Conservation (phyloP, 2,888 invertebrate species). For the Brachynemurus nebulosus region DNA sequence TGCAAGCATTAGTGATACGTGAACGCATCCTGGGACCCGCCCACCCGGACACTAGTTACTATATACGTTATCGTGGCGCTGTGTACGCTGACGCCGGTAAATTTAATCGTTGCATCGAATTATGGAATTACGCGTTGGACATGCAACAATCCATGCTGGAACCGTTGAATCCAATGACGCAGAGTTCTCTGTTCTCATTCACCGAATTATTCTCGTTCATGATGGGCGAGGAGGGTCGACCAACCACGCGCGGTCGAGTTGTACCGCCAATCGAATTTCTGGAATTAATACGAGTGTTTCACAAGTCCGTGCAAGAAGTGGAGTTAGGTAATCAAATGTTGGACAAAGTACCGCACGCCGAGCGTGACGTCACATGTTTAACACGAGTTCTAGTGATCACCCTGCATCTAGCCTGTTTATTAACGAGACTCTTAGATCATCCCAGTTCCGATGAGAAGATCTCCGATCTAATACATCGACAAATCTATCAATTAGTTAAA, state of each 20-base stretch:
- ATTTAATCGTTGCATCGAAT: slow-evolving; percentile 78
- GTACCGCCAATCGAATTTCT: slow-evolving; percentile 69
- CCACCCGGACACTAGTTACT: slow-evolving; percentile 94
- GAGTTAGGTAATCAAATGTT: slow-evolving; percentile 47
- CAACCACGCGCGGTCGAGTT: slow-evolving; percentile 48
- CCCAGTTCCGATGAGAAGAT: slow-evolving; percentile 25
- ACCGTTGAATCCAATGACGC: slow-evolving; percentile 87
- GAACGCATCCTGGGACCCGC: slow-evolving; percentile 87
- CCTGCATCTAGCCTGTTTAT: slow-evolving; percentile 65
- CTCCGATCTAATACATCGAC: slow-evolving; percentile 49
- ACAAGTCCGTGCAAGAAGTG: slow-evolving; percentile 66
- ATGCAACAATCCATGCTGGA: slow-evolving; percentile 91
- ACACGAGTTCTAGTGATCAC: slow-evolving; percentile 77
- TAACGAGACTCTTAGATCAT: slow-evolving; percentile 48
- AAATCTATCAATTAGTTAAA: slow-evolving; percentile 64
- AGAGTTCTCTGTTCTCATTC: slow-evolving; percentile 86
- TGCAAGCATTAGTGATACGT: slow-evolving; percentile 85
- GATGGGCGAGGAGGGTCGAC: slow-evolving; percentile 73
- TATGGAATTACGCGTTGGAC: slow-evolving; percentile 94
- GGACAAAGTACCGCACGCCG: slow-evolving; percentile 43
- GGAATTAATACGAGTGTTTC: slow-evolving; percentile 72
- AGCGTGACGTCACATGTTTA: slow-evolving; percentile 61
- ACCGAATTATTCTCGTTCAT: slow-evolving; percentile 91
- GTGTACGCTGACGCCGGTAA: slow-evolving; percentile 90
- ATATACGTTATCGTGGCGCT: slow-evolving; percentile 60